Base-by-base conservation (phyloP, 2,113 vertebrate genomes). In the Numida meleagris region DNA sequence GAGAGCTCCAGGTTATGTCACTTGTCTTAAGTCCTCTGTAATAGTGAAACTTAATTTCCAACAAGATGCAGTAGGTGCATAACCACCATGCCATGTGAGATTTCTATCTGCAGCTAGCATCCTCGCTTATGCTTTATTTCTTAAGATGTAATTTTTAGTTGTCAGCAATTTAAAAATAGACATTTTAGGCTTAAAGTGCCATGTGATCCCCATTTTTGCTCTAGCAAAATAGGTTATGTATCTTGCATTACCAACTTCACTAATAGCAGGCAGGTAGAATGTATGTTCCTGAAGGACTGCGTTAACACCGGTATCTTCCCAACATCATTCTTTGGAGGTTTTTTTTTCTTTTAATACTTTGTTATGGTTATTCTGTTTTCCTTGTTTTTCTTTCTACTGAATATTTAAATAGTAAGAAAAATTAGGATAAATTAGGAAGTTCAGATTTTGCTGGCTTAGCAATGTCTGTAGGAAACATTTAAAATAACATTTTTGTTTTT, bases 21-120 rank as follows among this genome's bases (percentile, higher is more conserved):
- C 86, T 94, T 4, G 1, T 83, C 73, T 84, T 74, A 57, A 31
- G 76, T 94, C 88, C 83, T 43, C 86, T 86, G 80, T 78, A 70
- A 83, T 93, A 96, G 90, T 82, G 73, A 84, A 96, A 92, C 80
- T 83, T 78, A 94, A 71, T 93, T 95, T 89, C 90, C 43, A n/a
- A 46, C 31, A 43, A 73, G 88, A 68, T 86, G 80, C 66, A 78
- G 38, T 68, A 68, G n/a, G 36, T 86, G 40, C 66, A 68, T 81
- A 81, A 74, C 73, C 15, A 46, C 46, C 59, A 15, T 21, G 31
- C 68, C 63, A 21, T 40, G 68, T 59, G 77, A 88, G 83, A 46
- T 75, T 83, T 90, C 0, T 79, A 17, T 89, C 91, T 94, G 74
- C 77, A 84, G 73, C 76, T 81, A 83, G 63, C 63, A 66, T 72